Base-by-base conservation (phyloP, 2,113 vertebrate genomes). In the Pycnonotus jocosus region DNA sequence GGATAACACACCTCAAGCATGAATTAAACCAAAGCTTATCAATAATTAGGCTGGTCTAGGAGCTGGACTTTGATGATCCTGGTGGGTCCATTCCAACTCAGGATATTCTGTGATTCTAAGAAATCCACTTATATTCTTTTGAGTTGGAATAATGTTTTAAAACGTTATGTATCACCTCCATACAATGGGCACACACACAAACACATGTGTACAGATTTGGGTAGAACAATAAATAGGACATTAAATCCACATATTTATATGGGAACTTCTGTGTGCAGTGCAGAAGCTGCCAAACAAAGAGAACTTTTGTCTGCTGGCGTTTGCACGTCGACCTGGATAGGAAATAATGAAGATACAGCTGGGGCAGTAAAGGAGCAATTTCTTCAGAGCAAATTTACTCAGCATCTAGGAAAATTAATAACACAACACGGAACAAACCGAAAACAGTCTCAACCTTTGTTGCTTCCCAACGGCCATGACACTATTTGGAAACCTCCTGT, bases 381-480 rank as follows among this genome's bases (percentile, higher is more conserved):
- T 89, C 73, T 92, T 90, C 48, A 73, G 80, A 72, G 47, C 7
- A 86, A 88, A 81, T 96, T 86, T 93, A 86, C 42, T 81, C 81
- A 94, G 33, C 35, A 93, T 72, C 35, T 70, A 86, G 84, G 72
- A 90, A 92, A 95, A 82, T 53, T 44, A 95, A 61, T 81, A 81
- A 77, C 35, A 81, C 45, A 70, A 44, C 56, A 54, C 12, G 7
- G 57, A 92, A 81, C 40, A 91, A 53, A 80, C 76, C 53, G 91
- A 84, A 95, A 88, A 95, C 79, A 90, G 66, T 71, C 64, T 82
- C 85, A 74, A 33, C 12, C 40, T 87, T 89, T 93, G 61, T 81
- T 65, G 35, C 45, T 81, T 86, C 45, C 86, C 77, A 91, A 78
- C 0, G 0, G 8, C 83, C 82, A 96, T 76, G 80, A 91, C 86